phyloP scores from a whole-genome alignment of 2,888 invertebrate genomes.

The Nomada goodeniana region DNA sequence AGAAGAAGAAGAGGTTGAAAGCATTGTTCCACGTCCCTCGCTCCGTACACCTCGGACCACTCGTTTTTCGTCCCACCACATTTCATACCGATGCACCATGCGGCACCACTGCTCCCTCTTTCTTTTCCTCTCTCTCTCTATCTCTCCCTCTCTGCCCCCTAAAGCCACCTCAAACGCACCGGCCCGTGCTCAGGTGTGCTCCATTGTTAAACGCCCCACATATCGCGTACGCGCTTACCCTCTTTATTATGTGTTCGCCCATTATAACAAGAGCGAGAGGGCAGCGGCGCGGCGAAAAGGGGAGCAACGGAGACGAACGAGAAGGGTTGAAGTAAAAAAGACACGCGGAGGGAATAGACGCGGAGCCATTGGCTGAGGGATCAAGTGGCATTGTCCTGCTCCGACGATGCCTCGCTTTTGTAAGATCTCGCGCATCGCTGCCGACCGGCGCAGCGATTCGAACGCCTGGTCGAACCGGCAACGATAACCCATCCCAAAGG shows the following conservation, averaged over 20 bases:
- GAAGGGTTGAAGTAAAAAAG: constrained; percentile 11
- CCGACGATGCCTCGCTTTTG: constrained; percentile 40
- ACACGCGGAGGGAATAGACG: constrained; percentile 12
- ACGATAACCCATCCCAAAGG: constrained; percentile 13
- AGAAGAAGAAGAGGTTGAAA: constrained; percentile 73
- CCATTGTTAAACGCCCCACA: constrained; percentile 80
- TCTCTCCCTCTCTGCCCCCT: constrained; percentile 53
- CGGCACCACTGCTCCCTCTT: constrained; percentile 59
- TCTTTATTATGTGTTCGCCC: constrained; percentile 79
- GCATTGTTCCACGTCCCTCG: constrained; percentile 80
- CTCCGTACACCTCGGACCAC: constrained; percentile 51
- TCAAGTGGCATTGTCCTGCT: constrained; percentile 69
- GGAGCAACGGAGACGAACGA: not conserved
- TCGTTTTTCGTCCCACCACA: constrained; percentile 69
- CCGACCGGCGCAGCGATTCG: constrained; percentile 1
- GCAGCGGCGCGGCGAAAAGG: constrained; percentile 12
- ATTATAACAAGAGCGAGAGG: constrained; percentile 63
- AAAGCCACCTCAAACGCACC: constrained; percentile 78
- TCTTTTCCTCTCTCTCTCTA: not conserved
- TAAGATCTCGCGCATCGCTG: constrained; percentile 40
- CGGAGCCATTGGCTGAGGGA: constrained; percentile 60
- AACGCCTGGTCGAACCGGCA: not conserved
- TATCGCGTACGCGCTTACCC: constrained; percentile 75
- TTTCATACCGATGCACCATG: constrained; percentile 78
- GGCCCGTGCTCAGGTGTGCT: constrained; percentile 80